Conservation (phyloP, 2,888 invertebrate genomes). For the Acanthosepion esculentum region DNA sequence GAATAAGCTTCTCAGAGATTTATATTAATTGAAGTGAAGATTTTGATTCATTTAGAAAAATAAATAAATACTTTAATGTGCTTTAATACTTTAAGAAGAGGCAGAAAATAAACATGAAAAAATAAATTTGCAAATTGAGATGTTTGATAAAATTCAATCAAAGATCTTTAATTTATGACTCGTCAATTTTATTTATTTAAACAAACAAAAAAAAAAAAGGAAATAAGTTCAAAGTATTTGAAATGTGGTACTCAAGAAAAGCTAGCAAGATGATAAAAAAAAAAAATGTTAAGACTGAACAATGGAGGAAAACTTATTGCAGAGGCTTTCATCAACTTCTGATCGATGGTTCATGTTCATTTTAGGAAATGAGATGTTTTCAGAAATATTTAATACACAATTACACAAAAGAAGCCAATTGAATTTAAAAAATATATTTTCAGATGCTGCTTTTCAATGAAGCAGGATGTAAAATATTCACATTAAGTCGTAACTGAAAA, state of each 20-base stretch:
- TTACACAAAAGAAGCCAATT: neutral
- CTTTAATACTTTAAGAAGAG: neutral
- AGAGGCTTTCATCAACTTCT: neutral
- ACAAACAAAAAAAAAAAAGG: neutral
- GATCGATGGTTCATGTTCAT: neutral
- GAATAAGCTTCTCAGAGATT: neutral
- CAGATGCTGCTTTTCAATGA: neutral
- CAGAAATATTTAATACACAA: neutral
- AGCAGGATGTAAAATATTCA: neutral
- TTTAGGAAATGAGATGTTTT: neutral
- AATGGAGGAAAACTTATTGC: neutral
- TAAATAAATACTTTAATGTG: slow-evolving; percentile 9
- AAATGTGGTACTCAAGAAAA: neutral
- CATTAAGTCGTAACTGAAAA: neutral
- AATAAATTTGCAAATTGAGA: neutral
- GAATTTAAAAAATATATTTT: neutral
- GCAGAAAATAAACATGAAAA: neutral
- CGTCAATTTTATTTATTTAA: neutral
- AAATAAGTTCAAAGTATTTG: neutral
- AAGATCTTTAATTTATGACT: neutral
- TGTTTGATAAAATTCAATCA: slow-evolving; percentile 33
- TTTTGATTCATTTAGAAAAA: slow-evolving; percentile 6
- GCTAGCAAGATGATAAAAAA: neutral
- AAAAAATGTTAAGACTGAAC: neutral
- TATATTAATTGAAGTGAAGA: slow-evolving; percentile 6